Conservation (phyloP, 2,797 vertebrate genomes). For the Smutsia temminckii region DNA sequence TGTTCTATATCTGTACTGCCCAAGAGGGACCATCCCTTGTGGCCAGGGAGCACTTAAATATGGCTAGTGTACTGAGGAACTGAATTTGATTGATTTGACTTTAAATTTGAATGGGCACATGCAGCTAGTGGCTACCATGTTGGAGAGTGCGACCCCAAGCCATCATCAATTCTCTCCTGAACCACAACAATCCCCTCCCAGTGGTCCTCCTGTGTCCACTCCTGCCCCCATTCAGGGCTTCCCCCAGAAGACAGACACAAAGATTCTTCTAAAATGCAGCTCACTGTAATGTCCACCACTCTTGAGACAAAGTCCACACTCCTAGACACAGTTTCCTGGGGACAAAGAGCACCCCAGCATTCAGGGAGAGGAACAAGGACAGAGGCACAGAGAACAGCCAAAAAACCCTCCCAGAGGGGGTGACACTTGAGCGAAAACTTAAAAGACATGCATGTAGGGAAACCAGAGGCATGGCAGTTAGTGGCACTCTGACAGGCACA, state of each 20-base stretch:
- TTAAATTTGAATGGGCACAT: background rate
- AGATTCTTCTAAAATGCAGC: background rate
- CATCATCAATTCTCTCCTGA: background rate
- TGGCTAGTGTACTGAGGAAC: background rate
- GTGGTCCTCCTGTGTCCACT: background rate
- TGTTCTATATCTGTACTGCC: background rate
- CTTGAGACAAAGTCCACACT: background rate
- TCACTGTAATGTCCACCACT: background rate
- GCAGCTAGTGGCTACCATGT: background rate
- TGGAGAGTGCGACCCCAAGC: background rate
- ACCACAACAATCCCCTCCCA: background rate
- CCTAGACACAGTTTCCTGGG: background rate
- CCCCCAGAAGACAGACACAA: background rate
- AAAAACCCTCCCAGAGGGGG: rapidly evolving
- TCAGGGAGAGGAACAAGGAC: background rate
- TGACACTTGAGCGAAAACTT: background rate
- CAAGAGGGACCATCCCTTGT: background rate
- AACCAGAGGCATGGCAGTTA: background rate
- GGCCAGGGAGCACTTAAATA: background rate
- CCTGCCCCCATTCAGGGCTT: background rate
- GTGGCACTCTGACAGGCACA: rapidly evolving
- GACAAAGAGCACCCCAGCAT: background rate
- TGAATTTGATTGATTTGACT: background rate
- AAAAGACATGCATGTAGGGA: background rate
- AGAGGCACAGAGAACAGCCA: background rate